These are phyloP conservation scores for Protodeltote pygarga DNA, from an alignment of 2,888 invertebrate species.

Conservation along the genomic window DNA sequence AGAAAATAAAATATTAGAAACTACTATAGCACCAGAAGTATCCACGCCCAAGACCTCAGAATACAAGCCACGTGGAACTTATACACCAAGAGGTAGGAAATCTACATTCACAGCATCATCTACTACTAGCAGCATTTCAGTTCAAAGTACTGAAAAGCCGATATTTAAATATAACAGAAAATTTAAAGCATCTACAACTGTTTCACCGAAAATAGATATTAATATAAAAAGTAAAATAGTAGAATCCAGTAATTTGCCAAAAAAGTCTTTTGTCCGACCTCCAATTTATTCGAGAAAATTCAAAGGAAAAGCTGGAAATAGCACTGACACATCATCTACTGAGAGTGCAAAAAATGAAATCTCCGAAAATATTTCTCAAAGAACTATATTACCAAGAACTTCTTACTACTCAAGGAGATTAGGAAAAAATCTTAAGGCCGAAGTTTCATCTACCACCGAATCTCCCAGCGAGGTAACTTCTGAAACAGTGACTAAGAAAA, in stretches of 20 bases:
- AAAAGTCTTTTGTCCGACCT: constrained; percentile 66
- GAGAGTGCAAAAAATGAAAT: constrained; percentile 43
- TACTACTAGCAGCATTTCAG: constrained; percentile 45
- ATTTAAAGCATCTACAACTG: constrained; percentile 67
- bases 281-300: constrained; percentile 69
- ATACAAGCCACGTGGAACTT: constrained; percentile 67
- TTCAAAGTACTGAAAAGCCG: constrained; percentile 58
- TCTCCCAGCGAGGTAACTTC: constrained; percentile 30
- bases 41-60: constrained; percentile 58
- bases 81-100: constrained; percentile 67
- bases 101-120: constrained; percentile 58
- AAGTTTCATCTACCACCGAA: constrained; percentile 52
- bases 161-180: constrained; percentile 74
- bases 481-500: constrained; percentile 59
- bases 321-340: constrained; percentile 51
- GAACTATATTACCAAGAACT: constrained; percentile 67
- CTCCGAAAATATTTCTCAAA: constrained; percentile 44
- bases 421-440: constrained; percentile 59
- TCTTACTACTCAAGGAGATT: constrained; percentile 74
- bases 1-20: constrained; percentile 50
- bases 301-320: constrained; percentile 51
- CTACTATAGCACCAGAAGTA: constrained; percentile 49
- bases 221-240: constrained; percentile 57
- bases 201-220: constrained; percentile 55
- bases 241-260: constrained; percentile 57